Evolutionary conservation across 2,797 vertebrate genomes (phyloP).

Genomic region (Gallinago solitaria): DNA sequence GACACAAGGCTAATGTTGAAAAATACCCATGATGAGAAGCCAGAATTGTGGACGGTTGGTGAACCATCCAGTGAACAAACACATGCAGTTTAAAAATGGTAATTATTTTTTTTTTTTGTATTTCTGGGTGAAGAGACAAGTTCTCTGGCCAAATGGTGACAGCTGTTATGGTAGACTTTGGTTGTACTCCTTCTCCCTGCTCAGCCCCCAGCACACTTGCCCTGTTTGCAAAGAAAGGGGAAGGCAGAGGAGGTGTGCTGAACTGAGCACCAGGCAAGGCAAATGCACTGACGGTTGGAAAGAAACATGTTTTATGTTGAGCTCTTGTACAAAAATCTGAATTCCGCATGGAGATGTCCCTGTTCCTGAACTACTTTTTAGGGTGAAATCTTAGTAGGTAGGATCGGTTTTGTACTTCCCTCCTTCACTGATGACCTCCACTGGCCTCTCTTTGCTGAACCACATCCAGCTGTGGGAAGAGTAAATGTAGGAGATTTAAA

Average conservation of each 20-base stretch:
- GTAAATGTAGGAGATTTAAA: background rate
- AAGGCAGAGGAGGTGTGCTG: background rate
- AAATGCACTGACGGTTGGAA: background rate
- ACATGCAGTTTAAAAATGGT: background rate
- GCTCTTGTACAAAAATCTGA: background rate
- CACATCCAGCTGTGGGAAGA: background rate
- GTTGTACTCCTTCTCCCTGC: background rate
- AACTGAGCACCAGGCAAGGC: conserved; percentile 2
- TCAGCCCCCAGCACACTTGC: background rate
- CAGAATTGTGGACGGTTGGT: background rate
- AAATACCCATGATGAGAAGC: background rate
- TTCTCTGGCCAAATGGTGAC: background rate
- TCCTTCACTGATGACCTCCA: rapidly evolving
- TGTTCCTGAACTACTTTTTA: background rate
- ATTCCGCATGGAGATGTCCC: background rate
- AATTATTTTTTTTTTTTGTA: background rate
- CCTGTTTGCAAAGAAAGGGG: background rate
- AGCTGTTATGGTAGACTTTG: background rate
- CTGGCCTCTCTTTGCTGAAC: background rate
- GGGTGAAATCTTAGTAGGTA: background rate
- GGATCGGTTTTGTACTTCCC: background rate
- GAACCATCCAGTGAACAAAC: background rate
- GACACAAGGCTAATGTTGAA: background rate
- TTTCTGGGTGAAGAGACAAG: background rate
- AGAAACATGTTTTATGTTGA: background rate